These are phyloP conservation scores for Agrochola lychnidis DNA, from an alignment of 2,888 invertebrate genomes.

Conservation along the genomic window DNA sequence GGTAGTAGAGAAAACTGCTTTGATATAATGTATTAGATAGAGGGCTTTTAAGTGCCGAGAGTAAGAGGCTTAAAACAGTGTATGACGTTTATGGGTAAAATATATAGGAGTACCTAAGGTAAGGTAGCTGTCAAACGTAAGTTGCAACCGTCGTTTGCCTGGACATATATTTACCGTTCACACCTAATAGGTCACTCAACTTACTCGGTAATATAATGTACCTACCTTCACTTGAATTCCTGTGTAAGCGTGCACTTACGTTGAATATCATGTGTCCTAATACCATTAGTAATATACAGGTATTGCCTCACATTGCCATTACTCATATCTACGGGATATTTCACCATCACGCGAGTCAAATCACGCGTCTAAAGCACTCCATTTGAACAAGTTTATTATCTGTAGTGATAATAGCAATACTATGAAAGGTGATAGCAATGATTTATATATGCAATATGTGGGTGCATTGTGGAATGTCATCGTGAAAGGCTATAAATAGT, in stretches of 20 bases:
- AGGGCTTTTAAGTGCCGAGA: slow-evolving; percentile 18
- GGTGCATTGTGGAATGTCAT: neutral
- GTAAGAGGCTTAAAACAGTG: neutral
- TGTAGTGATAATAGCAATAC: slow-evolving; percentile 12
- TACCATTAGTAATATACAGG: neutral
- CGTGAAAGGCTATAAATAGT: neutral
- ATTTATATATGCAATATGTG: slow-evolving; percentile 10
- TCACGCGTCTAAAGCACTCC: slow-evolving; percentile 30
- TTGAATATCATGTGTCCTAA: neutral
- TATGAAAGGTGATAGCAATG: slow-evolving; percentile 10
- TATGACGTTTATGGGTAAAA: neutral
- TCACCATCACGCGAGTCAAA: slow-evolving; percentile 31
- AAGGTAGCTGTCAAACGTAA: neutral
- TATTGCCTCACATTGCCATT: slow-evolving; percentile 20
- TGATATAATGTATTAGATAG: neutral
- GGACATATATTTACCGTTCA: neutral
- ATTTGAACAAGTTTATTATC: slow-evolving; percentile 46
- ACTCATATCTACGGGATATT: slow-evolving; percentile 11
- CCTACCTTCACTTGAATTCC: neutral
- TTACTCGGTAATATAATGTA: neutral
- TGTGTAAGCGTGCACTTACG: slow-evolving; percentile 11
- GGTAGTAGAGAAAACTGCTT: neutral
- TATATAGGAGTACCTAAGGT: neutral
- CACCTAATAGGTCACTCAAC: slow-evolving; percentile 22
- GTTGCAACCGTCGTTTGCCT: no score